Base-by-base conservation (phyloP, 2,888 invertebrate genomes). In the Drepana falcataria region DNA sequence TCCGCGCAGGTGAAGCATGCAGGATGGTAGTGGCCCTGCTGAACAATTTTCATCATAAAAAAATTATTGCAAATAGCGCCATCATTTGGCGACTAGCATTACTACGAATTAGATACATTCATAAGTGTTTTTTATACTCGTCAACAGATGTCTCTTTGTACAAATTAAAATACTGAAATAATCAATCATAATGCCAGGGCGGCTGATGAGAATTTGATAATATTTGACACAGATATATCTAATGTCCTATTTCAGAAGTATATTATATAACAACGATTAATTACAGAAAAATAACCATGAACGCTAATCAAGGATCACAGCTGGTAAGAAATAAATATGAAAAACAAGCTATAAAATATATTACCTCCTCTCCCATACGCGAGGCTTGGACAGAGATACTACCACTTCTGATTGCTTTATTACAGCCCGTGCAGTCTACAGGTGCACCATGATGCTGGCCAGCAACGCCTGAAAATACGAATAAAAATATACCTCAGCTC, bases 1-100 rank as follows among this genome's bases (percentile, higher is more conserved):
- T 94, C 94, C 66, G 93, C 92, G 89, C 99, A 99, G 56, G 94
- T 92, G 88, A 99, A 99, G 87, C 99, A 99, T 54, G 95, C 93
- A 2, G 98, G 97, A 87, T 99, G 99, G 95, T 96, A 99, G 66
- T 94, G 92, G 53, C 92, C 92, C 90, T 92, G 71, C 2, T 21
- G 21, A 53, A 57, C 9, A 49, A 34, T 37, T 7, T 6, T 35
- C 47, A 52, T 4, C 40, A 52, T 35, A n/a, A 5, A 6, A 6
- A 52, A 41, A 35, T 1, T 9, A 56, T 49, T 51, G 35, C 49
- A 41, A 4, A 35, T 47, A 59, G 51, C 55, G 73, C 58, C 68
- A 76, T 70, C 77, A 79, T 64, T 49, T 33, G 49, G 35, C 47
- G 48, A 55, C n/a, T 51, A 33, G 53, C 6, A 2, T 2, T 56